These are phyloP conservation scores for Tenualosa ilisha DNA, from an alignment of 2,797 vertebrate genomes.

Conservation along the genomic window DNA sequence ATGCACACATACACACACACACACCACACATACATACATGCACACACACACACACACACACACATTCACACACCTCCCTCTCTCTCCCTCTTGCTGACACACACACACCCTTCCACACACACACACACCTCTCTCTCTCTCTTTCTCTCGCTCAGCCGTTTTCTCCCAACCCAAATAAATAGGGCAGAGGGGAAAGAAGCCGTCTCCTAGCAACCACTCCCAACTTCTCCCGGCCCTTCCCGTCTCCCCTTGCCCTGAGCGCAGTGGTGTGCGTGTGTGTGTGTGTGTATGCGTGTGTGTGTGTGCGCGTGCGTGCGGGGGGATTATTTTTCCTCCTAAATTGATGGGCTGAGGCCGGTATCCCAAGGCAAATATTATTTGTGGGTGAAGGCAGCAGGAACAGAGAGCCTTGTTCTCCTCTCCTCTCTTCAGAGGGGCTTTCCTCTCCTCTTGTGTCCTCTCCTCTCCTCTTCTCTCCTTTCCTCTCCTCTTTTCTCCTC, in stretches of 20 bases:
- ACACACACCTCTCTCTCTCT: background rate
- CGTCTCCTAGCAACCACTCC: constrained; percentile 79
- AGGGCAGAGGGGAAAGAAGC: constrained; percentile 59
- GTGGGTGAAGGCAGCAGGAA: constrained; percentile 31
- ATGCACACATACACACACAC: background rate
- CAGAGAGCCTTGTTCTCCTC: constrained; percentile 39
- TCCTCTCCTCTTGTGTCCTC: background rate
- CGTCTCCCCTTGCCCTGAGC: constrained; percentile 20
- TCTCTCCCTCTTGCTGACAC: no score
- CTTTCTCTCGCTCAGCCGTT: constrained; percentile 40
- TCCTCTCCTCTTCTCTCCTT: background rate
- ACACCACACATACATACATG: constrained; percentile 13
- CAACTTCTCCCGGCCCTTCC: constrained; percentile 53
- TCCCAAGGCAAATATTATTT: constrained; percentile 53
- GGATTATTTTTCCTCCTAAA: constrained; percentile 37
- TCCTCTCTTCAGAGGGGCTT: constrained; percentile 9
- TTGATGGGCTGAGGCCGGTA: constrained; percentile 45
- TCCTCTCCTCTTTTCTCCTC: no score
- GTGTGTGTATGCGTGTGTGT: no score
- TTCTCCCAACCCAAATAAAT: constrained; percentile 68
- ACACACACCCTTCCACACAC: background rate
- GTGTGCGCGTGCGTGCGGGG: background rate
- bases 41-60: constrained; percentile 3
- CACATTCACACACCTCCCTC: no score
- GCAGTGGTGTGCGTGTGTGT: background rate